Evolutionary conservation across 1,140 invertebrate genomes (phyloP), one percentile per base, ranked within the genome.

Genomic region (Penaeus japonicus): DNA sequence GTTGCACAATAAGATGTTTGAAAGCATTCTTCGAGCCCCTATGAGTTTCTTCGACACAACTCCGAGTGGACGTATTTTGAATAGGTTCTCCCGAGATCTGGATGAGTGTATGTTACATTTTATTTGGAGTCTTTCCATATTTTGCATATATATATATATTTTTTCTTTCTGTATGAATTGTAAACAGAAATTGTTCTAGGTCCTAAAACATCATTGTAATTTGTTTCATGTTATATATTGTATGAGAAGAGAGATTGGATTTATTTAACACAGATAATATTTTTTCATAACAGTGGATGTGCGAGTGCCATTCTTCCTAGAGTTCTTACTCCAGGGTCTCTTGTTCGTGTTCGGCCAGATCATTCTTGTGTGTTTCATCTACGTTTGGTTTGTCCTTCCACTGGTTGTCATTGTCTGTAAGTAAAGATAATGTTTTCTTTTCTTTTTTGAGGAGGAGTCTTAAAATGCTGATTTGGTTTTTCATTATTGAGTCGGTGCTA

Each of bases 41-140:
- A 92, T 95, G 90, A 91, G 92, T 20, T 95, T 96, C 91, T 95
- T 95, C 90, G 94, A 95, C 89, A 93, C 92, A 4, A 95, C 94
- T 57, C 94, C 95, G 15, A 92, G 92, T 54, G 85, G 70, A 65
- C 91, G 75, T 87, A 92, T 90, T 54, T 89, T 83, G 57, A 90
- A 85, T 80, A 85, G 92, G 53, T 92, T 92, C 89, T 92, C 91
- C 20, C 91, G 91, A 65, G 92, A 92, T 78, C 89, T 92, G 89
- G 91, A 92, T 89, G 91, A 93, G 91, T 90, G 93, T 91, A 92
- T 94, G 89, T 47, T 57, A 20, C 20, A 2, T 84, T 30, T 30
- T 1, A 54, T 20, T 17, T 54, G 17, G n/a, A 35, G 81, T 18
- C 32, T 54, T 77, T n/a, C 0, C 55, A 53, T 78, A 53, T 15